phyloP scores from a whole-genome alignment of 92 coral and sea anemone species.

The Bergia puertoricense region DNA sequence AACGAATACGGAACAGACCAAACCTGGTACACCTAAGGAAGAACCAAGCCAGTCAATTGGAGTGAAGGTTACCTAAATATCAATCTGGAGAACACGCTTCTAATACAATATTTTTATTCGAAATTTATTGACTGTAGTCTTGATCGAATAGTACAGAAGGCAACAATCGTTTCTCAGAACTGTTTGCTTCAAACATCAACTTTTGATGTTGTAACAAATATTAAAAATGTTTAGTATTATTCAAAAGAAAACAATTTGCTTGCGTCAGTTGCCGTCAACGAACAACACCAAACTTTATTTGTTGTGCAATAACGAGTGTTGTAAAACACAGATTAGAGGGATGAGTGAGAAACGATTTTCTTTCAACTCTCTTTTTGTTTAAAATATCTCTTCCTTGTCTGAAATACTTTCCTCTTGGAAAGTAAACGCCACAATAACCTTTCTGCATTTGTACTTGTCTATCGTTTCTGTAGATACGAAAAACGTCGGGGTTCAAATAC shows the following conservation, averaged over 20 bases:
- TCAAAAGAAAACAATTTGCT: too few relatives aligned
- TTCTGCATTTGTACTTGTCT: not conserved
- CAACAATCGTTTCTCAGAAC: not conserved
- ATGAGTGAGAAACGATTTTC: too few relatives aligned
- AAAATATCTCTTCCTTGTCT: too few relatives aligned
- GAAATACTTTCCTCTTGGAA: too few relatives aligned
- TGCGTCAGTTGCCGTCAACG: too few relatives aligned
- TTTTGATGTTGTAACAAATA: too few relatives aligned
- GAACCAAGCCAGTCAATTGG: not conserved
- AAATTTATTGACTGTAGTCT: not conserved
- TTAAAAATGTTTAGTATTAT: too few relatives aligned
- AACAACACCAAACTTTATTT: too few relatives aligned
- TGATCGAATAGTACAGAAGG: not conserved
- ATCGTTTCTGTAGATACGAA: constrained; percentile 7
- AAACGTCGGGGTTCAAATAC: constrained; percentile 14
- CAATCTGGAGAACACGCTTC: not conserved
- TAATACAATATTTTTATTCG: not conserved
- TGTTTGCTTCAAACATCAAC: not conserved
- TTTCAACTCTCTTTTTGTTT: too few relatives aligned
- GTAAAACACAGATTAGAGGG: too few relatives aligned
- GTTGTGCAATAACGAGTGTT: too few relatives aligned
- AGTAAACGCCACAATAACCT: not conserved
- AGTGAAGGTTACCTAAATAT: not conserved
- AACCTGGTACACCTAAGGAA: not conserved
- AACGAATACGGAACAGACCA: not conserved